Evolutionary conservation across 2,888 invertebrate species (phyloP).

Genomic region (Aleiodes leptofemur): DNA sequence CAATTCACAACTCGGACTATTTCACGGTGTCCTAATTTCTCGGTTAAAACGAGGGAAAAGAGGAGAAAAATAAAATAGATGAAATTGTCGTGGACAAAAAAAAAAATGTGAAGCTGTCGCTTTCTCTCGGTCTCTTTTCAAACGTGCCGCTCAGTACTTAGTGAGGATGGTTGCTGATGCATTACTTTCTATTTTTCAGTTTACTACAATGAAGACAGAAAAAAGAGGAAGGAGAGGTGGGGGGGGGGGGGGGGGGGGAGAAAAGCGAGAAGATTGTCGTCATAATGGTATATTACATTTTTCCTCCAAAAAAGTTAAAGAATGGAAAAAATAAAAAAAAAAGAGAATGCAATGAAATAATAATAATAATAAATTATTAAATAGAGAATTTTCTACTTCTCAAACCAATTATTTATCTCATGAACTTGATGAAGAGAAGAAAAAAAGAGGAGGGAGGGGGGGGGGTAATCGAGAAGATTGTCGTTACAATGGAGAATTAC

Average conservation of each 20-base stretch:
- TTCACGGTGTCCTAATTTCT: slow-evolving; percentile 55
- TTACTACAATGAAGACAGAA: background rate
- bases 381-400: background rate
- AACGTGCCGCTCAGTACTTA: slow-evolving; percentile 45
- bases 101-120: slow-evolving; percentile 2
- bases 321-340: background rate
- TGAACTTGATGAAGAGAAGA: too few relatives aligned
- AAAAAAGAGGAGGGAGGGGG: too few relatives aligned
- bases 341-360: too few relatives aligned
- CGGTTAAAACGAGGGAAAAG: slow-evolving; percentile 16
- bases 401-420: too few relatives aligned
- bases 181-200: slow-evolving; percentile 29
- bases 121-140: slow-evolving; percentile 40
- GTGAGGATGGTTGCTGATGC: slow-evolving; percentile 24
- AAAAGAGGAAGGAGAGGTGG: background rate
- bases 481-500: background rate
- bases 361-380: too few relatives aligned
- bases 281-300: slow-evolving; percentile 19
- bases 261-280: slow-evolving; percentile 11
- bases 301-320: background rate
- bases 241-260: too few relatives aligned
- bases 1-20: slow-evolving; percentile 41
- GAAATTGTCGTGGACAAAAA: slow-evolving; percentile 46
- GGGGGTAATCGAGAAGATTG: too few relatives aligned
- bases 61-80: slow-evolving; percentile 19